phyloP scores from a whole-genome alignment of 2,888 invertebrate species.

The Caenorhabditis sp. region DNA sequence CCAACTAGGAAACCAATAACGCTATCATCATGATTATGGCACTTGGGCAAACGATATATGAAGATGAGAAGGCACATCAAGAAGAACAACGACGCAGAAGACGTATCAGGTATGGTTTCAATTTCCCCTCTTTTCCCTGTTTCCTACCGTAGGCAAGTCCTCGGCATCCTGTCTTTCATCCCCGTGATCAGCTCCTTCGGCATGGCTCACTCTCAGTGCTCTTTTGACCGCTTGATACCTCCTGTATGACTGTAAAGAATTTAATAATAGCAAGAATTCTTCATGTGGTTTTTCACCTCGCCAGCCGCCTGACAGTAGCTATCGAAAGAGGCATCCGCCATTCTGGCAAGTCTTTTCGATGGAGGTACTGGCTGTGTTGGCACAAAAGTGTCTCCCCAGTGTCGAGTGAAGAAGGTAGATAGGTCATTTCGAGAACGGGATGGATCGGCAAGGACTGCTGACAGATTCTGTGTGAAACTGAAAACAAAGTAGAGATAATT shows the following conservation, averaged over 20 bases:
- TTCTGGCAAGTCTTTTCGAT: conserved; percentile 88
- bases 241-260: conserved; percentile 74
- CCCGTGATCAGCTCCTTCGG: conserved; percentile 45
- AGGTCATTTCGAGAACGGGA: conserved; percentile 89
- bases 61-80: conserved; percentile 58
- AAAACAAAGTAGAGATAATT: background rate
- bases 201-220: conserved; percentile 68
- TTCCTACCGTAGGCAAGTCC: conserved; percentile 74
- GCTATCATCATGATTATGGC: conserved; percentile 61
- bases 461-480: conserved; percentile 82
- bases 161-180: conserved; percentile 73
- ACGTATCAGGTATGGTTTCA: conserved; percentile 5
- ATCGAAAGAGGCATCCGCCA: conserved; percentile 92
- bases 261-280: background rate
- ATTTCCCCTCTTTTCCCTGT: too few relatives aligned
- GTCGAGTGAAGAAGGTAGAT: conserved; percentile 94
- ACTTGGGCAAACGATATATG: conserved; percentile 62
- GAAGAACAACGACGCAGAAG: conserved; percentile 39
- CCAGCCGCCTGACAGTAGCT: conserved; percentile 87
- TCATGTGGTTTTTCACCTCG: conserved; percentile 67
- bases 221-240: conserved; percentile 78
- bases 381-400: conserved; percentile 97
- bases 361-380: conserved; percentile 89
- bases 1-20: background rate
- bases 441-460: conserved; percentile 81